Percentiles rank a stretch among this genome's conserved stretches.
Evolutionary conservation across 2,888 invertebrate species (phyloP).

Genomic region (Leucania comma): DNA sequence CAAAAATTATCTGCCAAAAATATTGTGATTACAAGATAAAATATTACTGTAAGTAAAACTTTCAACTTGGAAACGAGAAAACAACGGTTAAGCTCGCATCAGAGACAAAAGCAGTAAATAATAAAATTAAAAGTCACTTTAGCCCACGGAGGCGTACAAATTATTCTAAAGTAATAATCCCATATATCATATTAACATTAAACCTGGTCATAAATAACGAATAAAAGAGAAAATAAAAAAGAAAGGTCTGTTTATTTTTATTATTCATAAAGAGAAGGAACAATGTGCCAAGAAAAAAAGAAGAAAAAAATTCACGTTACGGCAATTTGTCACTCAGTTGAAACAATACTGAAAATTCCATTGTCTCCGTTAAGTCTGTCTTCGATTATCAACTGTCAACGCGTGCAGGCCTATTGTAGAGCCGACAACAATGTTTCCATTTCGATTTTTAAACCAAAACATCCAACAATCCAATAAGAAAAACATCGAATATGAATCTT

Average conservation of each 20-base stretch:
- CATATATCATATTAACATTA: conserved; percentile 81
- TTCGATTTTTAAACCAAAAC: conserved; percentile 58
- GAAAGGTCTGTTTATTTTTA: conserved; percentile 67
- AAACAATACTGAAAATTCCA: conserved; percentile 78
- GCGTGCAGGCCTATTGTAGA: conserved; percentile 82
- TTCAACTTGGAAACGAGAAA: conserved; percentile 68
- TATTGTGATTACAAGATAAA: conserved; percentile 62
- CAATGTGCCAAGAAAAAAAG: conserved; percentile 77
- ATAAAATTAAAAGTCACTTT: conserved; percentile 80
- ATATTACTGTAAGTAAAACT: conserved; percentile 63
- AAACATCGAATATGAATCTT: conserved; percentile 65
- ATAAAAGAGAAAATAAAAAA: conserved; percentile 68
- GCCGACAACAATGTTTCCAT: conserved; percentile 78
- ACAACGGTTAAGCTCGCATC: conserved; percentile 63
- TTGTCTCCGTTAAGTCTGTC: conserved; percentile 77
- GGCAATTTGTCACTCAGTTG: conserved; percentile 85
- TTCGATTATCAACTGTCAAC: conserved; percentile 85
- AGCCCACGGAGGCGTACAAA: conserved; percentile 77
- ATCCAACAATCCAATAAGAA: conserved; percentile 37
- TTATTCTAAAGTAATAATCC: conserved; percentile 80
- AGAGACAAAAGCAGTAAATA: conserved; percentile 85
- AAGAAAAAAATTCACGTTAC: conserved; percentile 67
- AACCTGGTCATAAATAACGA: conserved; percentile 77
- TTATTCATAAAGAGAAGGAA: conserved; percentile 68
- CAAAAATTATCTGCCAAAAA: conserved; percentile 60